Conservation (phyloP, 2,888 invertebrate species). For the Tenodera sinensis region DNA sequence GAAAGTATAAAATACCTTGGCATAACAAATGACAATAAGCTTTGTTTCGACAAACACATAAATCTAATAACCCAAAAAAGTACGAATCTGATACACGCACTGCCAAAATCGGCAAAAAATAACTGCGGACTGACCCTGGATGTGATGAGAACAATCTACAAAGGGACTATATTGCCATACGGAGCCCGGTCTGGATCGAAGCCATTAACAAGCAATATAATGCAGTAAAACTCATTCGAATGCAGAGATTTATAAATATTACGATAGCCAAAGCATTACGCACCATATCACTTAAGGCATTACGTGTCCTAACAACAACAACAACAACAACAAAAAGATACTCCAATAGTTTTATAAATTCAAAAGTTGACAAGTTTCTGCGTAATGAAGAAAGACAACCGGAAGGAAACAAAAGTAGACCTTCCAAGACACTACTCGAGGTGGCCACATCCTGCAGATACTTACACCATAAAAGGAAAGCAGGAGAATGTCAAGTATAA, state of each 20-base stretch:
- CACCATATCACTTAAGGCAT: not conserved
- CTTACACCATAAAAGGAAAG: not conserved
- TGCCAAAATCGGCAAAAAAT: not conserved
- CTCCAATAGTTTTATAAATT: not conserved
- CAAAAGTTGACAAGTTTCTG: not conserved
- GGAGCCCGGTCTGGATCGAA: not conserved
- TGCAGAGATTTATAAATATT: not conserved
- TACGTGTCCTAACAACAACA: too few relatives aligned
- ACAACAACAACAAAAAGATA: not conserved
- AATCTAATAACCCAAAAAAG: too few relatives aligned
- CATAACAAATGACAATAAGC: too few relatives aligned
- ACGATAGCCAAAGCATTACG: not conserved
- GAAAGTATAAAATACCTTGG: too few relatives aligned
- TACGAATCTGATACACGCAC: too few relatives aligned
- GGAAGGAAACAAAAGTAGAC: not conserved
- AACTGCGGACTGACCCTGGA: too few relatives aligned
- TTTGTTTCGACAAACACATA: too few relatives aligned
- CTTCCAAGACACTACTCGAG: too few relatives aligned
- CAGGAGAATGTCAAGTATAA: not conserved
- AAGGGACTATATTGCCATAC: not conserved
- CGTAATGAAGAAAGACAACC: not conserved
- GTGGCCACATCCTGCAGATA: too few relatives aligned
- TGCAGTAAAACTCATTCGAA: not conserved
- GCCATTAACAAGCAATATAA: not conserved
- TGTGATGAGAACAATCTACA: not conserved